Evolutionary conservation across 2,888 invertebrate genomes (phyloP), one percentile per base, ranked within the genome.

Genomic region (Lumbricus terrestris): DNA sequence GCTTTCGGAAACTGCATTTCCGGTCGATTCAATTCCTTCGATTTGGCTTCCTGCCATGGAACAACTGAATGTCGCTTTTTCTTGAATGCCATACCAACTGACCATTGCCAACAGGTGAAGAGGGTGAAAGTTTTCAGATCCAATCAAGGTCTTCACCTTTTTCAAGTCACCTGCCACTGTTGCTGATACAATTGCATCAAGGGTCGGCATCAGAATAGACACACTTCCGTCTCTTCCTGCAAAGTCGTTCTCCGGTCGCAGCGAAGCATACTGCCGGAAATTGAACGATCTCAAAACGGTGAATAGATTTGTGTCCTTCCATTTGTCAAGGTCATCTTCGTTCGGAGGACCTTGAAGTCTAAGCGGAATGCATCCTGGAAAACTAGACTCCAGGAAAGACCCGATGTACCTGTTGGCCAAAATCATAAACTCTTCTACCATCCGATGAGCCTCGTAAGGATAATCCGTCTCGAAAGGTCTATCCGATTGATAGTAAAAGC

Each of bases 371-470:
- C 90, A 90, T 29, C 92, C 91, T 2, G 93, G 93, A 90, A 92
- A 93, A 15, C 89, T 91, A 16, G 91, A 90, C 23, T 93, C 85
- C 40, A 94, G 92, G 35, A 93, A 91, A 82, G 92, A 91, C 2
- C 93, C 94, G 13, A 94, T 93, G 89, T 93, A 92, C 82, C 92
- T 92, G 91, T 94, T 93, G 29, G 94, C 92, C 90, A 92, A 93
- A 23, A 94, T 92, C 91, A 93, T 92, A 82, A 94, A 91, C 92
- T 94, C 94, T 90, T 94, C 93, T n/a, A 94, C 92, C 91, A 94
- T 90, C 88, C 90, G 82, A 88, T 92, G 92, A 4, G 93, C 93
- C 35, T 93, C 92, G 4, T 93, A 92, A n/a, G 92, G 89, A 18
- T 91, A 37, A 33, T 42, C 42, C 42, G 29, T n/a, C 18, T 35